Conservation (phyloP, 2,797 vertebrate species). For the Artibeus lituratus region DNA sequence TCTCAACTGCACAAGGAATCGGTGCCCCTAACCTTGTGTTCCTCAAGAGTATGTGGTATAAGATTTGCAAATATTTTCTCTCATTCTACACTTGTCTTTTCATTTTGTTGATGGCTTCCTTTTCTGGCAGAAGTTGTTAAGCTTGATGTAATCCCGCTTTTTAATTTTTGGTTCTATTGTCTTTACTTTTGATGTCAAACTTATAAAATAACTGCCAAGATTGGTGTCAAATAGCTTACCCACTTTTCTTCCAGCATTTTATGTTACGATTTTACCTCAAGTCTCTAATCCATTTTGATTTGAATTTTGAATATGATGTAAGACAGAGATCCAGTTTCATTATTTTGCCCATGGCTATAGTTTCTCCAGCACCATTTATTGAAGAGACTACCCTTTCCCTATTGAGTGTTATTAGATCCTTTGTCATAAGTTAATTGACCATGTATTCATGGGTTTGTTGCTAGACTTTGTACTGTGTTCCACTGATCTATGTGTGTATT, state of each 20-base stretch:
- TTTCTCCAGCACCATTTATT: too few relatives aligned
- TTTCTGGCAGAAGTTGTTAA: not conserved
- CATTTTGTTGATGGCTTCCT: not conserved
- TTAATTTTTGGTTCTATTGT: not conserved
- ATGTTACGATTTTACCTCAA: too few relatives aligned
- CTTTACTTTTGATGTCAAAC: not conserved
- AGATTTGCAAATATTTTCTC: not conserved
- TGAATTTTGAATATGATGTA: too few relatives aligned
- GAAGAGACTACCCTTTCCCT: too few relatives aligned
- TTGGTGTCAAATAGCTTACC: too few relatives aligned
- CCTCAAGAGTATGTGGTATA: not conserved
- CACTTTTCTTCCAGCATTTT: too few relatives aligned
- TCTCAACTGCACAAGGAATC: not conserved
- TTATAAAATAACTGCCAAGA: too few relatives aligned
- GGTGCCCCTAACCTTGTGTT: not conserved
- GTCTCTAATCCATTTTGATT: too few relatives aligned
- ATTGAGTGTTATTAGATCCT: not conserved
- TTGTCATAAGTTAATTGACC: not conserved
- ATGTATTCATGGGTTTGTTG: not conserved
- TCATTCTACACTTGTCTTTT: not conserved
- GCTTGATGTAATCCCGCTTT: not conserved
- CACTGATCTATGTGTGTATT: not conserved
- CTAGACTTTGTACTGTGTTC: not conserved
- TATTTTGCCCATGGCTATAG: too few relatives aligned
- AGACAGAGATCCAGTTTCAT: too few relatives aligned